Conservation (phyloP, 2,113 vertebrate genomes). For the Argyrosomus japonicus region DNA sequence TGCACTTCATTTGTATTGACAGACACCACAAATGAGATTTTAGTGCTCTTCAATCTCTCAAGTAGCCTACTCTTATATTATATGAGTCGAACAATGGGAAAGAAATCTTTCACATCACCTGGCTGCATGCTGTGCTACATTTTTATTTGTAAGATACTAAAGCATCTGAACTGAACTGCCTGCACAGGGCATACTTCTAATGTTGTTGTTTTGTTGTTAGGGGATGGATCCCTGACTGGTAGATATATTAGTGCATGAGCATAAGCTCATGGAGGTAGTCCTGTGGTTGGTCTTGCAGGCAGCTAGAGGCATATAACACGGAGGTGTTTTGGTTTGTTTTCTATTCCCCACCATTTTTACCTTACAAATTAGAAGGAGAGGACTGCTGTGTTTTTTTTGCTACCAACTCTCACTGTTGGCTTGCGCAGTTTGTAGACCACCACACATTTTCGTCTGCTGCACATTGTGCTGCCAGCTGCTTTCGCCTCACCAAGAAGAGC, state of each 20-base stretch:
- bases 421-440: slow-evolving; percentile 7
- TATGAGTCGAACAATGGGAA: slow-evolving; percentile 17
- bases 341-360: neutral
- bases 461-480: slow-evolving; percentile 6
- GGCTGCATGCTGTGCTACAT: neutral
- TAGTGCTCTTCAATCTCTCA: slow-evolving; percentile 36
- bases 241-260: neutral
- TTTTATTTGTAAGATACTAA: neutral
- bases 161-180: neutral
- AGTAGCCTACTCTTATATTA: slow-evolving; percentile 22
- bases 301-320: neutral
- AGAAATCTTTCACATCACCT: neutral
- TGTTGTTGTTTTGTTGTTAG: neutral
- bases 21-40: slow-evolving; percentile 29
- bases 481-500: neutral
- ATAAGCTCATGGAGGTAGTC: neutral
- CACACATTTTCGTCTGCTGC: neutral
- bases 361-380: neutral
- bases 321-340: neutral
- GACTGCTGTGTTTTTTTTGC: neutral
- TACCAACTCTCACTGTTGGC: slow-evolving; percentile 1
- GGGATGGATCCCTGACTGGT: neutral
- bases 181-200: neutral
- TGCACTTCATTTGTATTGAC: slow-evolving; percentile 31
- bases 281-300: neutral